Conservation (phyloP, 1,140 invertebrate species). For the Chironomus striatipennis region DNA sequence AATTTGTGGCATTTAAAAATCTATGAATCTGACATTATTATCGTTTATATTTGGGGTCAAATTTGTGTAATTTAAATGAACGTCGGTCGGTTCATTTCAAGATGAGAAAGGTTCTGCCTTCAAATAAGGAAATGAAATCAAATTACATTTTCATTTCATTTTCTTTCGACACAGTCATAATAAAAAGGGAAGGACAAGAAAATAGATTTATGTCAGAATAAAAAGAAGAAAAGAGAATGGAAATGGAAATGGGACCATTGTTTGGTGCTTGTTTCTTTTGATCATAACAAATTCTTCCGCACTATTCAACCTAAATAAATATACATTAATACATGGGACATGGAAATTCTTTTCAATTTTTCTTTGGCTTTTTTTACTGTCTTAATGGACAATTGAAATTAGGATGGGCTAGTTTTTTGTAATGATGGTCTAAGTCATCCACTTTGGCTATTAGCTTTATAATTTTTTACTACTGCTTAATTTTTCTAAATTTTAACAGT, state of each 20-base stretch:
- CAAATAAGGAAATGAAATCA: neutral
- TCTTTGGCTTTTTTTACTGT: neutral
- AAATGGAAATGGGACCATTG: neutral
- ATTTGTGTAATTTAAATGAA: too few species aligned
- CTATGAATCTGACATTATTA: too few species aligned
- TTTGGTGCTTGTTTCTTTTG: neutral
- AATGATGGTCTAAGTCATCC: neutral
- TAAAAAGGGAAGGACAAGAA: neutral
- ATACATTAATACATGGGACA: neutral
- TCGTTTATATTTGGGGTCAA: too few species aligned
- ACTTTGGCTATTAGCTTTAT: neutral
- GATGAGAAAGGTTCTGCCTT: neutral
- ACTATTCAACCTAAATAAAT: neutral
- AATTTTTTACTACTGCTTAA: neutral
- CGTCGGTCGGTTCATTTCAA: neutral
- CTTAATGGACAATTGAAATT: neutral
- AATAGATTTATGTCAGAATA: neutral
- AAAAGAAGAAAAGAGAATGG: neutral
- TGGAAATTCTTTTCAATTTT: neutral
- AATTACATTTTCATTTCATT: neutral
- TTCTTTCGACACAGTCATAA: neutral
- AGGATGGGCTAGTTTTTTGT: neutral
- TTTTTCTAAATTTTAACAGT: too few species aligned
- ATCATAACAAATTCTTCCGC: neutral
- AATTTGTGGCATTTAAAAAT: too few species aligned